Evolutionary conservation across 2,113 vertebrate species (phyloP).

Genomic region (Cathartes aura): DNA sequence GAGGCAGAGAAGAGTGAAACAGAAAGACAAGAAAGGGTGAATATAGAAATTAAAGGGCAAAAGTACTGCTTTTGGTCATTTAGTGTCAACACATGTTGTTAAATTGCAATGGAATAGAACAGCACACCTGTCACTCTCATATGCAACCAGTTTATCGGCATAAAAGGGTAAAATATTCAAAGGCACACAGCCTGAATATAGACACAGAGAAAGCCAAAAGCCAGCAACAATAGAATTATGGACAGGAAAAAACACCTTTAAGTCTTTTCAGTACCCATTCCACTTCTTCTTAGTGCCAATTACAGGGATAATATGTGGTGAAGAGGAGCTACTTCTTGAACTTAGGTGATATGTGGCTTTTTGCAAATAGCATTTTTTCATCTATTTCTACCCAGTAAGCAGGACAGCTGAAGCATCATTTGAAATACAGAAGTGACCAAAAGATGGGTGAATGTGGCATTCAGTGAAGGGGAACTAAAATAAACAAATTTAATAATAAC

Average conservation of each 20-base stretch:
- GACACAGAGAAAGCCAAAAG: background rate
- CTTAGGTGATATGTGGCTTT: background rate
- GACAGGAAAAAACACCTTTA: constrained; percentile 18
- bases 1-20: background rate
- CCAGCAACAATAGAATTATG: background rate
- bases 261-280: constrained; percentile 53
- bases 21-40: background rate
- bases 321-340: background rate
- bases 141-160: background rate
- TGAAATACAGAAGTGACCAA: background rate
- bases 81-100: background rate
- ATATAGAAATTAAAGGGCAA: background rate
- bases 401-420: background rate
- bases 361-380: background rate
- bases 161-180: background rate
- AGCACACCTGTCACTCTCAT: background rate
- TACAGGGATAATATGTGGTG: background rate
- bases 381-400: background rate
- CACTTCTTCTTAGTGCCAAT: background rate
- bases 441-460: background rate
- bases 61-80: background rate
- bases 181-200: background rate
- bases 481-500: background rate
- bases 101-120: background rate
- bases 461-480: background rate